A percentile compares a stretch with the other conserved stretches of the same genome.
Evolutionary conservation across 1,140 invertebrate genomes (phyloP).

Genomic region (Drosophila nasuta): DNA sequence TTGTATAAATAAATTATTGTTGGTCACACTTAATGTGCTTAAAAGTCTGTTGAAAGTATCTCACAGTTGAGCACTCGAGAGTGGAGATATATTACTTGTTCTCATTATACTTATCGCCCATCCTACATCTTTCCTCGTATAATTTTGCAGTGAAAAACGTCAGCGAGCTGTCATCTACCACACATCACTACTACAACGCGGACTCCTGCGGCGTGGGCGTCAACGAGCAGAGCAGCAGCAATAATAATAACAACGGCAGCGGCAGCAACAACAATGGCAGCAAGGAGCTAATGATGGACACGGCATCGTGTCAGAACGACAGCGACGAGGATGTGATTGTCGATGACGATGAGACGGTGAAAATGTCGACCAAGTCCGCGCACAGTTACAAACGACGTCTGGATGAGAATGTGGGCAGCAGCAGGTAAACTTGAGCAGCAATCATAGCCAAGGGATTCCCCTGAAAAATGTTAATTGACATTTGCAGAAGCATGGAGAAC

Average conservation of each 20-base stretch:
- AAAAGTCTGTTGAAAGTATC: not conserved
- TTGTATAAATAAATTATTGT: no score
- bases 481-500: constrained; percentile 68
- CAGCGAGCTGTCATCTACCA: constrained; percentile 84
- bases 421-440: constrained; percentile 56
- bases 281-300: constrained; percentile 81
- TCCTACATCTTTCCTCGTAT: not conserved
- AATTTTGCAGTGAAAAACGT: constrained; percentile 76
- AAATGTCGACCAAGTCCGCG: constrained; percentile 59
- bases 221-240: constrained; percentile 56
- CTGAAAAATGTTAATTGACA: not conserved
- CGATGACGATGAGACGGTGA: constrained; percentile 80
- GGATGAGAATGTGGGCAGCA: constrained; percentile 77
- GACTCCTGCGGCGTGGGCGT: constrained; percentile 80
- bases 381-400: constrained; percentile 67
- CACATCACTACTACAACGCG: constrained; percentile 83
- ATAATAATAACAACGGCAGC: constrained; percentile 56
- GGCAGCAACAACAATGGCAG: constrained; percentile 46
- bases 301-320: constrained; percentile 78
- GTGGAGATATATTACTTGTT: not conserved
- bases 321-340: constrained; percentile 84
- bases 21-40: not conserved
- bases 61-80: not conserved
- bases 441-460: not conserved
- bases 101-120: not conserved